Percentiles rank a stretch among this genome's conserved stretches.
phyloP scores from a whole-genome alignment of 2,797 vertebrate genomes.

The Acrossocheilus wenchowensis region DNA sequence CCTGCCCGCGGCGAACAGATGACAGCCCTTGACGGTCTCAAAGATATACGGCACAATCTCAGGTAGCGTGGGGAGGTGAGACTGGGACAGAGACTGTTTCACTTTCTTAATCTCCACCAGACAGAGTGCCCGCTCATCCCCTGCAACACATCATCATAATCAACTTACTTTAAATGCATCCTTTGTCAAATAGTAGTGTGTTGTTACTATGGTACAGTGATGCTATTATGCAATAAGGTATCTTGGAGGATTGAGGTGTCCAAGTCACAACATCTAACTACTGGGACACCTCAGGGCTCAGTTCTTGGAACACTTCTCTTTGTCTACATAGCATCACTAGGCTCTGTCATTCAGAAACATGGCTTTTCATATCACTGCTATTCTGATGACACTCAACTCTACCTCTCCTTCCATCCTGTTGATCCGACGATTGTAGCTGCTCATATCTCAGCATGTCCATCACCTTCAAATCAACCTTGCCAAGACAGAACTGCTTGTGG shows the following conservation, averaged over 20 bases:
- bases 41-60: conserved; percentile 91
- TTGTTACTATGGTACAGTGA: background rate
- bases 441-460: background rate
- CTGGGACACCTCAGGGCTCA: background rate
- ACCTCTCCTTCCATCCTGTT: background rate
- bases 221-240: background rate
- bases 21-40: conserved; percentile 97
- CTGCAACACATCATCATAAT: conserved; percentile 71
- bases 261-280: background rate
- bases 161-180: background rate
- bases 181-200: background rate
- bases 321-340: background rate
- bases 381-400: background rate
- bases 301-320: background rate
- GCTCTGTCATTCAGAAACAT: background rate
- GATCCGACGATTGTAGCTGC: background rate
- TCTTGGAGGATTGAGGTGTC: background rate
- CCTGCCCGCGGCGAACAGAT: conserved; percentile 94
- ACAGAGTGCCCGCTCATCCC: conserved; percentile 94
- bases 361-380: background rate
- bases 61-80: conserved; percentile 93
- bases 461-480: background rate
- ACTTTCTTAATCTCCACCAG: conserved; percentile 96
- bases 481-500: background rate
- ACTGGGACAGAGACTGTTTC: conserved; percentile 94